Evolutionary conservation across 2,797 vertebrate species (phyloP).

Genomic region (Channallabes apus): DNA sequence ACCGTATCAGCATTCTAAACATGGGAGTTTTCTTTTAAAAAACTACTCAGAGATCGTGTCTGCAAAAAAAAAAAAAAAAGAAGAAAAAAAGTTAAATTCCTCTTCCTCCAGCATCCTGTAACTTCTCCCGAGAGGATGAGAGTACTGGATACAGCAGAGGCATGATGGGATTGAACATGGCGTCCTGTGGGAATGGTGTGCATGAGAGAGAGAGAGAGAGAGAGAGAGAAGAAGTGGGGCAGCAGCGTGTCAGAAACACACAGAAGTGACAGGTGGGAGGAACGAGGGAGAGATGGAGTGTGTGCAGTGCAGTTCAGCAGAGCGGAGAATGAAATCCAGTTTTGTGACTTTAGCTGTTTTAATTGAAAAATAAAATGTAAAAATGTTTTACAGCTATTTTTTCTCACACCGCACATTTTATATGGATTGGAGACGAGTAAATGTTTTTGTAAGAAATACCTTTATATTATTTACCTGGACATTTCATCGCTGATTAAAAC

Average conservation of each 20-base stretch:
- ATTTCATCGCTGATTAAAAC: no score
- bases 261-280: constrained; percentile 19
- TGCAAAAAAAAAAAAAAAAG: not conserved
- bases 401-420: not conserved
- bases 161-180: constrained; percentile 22
- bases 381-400: not conserved
- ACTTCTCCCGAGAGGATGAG: not conserved
- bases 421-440: not conserved
- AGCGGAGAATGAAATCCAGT: not conserved
- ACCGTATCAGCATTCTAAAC: not conserved
- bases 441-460: not conserved
- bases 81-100: not conserved
- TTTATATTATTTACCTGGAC: no score
- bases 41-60: not conserved
- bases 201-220: constrained; percentile 5
- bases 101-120: not conserved
- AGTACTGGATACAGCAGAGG: constrained; percentile 6
- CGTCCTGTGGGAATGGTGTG: not conserved
- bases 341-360: not conserved
- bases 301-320: not conserved
- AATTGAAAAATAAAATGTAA: not conserved
- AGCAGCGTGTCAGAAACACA: not conserved
- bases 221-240: constrained; percentile 8
- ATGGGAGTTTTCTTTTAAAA: not conserved
- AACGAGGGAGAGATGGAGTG: not conserved